Evolutionary conservation across 2,888 invertebrate species (phyloP).

Genomic region (Scaptodrosophila latifasciaeformis): DNA sequence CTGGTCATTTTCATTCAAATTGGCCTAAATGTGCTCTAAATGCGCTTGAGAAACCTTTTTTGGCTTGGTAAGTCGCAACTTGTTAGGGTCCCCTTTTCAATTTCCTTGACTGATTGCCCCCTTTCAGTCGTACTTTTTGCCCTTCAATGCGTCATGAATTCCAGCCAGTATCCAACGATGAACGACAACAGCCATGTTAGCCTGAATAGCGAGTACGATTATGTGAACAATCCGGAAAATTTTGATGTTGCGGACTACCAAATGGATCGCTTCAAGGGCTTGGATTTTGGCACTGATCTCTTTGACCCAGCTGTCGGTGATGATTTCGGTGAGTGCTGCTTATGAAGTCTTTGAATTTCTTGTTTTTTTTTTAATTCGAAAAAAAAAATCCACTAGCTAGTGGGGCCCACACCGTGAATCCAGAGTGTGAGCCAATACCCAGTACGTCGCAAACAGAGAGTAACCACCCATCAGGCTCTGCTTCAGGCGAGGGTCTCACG

Average conservation of each 20-base stretch:
- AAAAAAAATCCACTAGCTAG: too few species aligned
- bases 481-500: background rate
- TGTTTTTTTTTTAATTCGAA: too few species aligned
- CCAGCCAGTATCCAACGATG: constrained; percentile 25
- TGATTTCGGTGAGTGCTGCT: background rate
- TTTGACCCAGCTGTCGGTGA: background rate
- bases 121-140: constrained; percentile 33
- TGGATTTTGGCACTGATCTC: background rate
- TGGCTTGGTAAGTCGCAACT: constrained; percentile 52
- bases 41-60: constrained; percentile 43
- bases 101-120: too few species aligned
- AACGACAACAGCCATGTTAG: constrained; percentile 4
- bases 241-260: constrained; percentile 2
- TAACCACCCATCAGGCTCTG: too few species aligned
- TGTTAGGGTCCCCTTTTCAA: too few species aligned
- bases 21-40: constrained; percentile 51
- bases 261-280: constrained; percentile 1
- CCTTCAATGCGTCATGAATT: constrained; percentile 14
- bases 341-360: too few species aligned
- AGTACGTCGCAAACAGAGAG: too few species aligned
- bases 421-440: constrained; percentile 4
- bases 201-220: constrained; percentile 1
- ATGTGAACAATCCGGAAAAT: background rate
- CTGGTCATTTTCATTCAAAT: too few species aligned
- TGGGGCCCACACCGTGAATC: background rate